Evolutionary conservation across 2,888 invertebrate genomes (phyloP).

Genomic region (Myathropa florea): DNA sequence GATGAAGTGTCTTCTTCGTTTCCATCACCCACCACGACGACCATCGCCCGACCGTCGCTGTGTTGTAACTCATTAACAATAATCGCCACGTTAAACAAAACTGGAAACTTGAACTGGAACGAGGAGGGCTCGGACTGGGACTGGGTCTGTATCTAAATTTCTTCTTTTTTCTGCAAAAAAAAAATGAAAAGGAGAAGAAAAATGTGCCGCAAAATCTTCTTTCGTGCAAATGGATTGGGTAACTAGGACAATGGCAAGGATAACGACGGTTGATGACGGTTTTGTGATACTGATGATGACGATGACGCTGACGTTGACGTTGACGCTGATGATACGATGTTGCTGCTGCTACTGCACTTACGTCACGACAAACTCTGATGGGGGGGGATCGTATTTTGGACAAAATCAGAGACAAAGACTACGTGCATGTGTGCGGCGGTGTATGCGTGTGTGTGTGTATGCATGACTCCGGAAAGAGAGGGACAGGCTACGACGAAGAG

Average conservation of each 20-base stretch:
- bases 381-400: neutral
- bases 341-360: constrained; percentile 53
- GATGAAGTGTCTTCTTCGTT: neutral
- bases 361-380: constrained; percentile 45
- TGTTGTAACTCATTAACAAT: constrained; percentile 69
- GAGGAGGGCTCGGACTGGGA: neutral
- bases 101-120: constrained; percentile 36
- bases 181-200: constrained; percentile 5
- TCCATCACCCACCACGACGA: constrained; percentile 4
- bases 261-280: constrained; percentile 68
- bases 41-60: neutral
- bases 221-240: constrained; percentile 56
- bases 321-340: constrained; percentile 44
- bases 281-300: constrained; percentile 42
- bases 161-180: constrained; percentile 11
- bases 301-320: constrained; percentile 20
- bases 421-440: neutral
- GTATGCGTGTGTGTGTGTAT: no score
- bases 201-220: constrained; percentile 53
- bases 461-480: constrained; percentile 53
- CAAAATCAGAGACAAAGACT: neutral
- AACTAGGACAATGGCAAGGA: constrained; percentile 76
- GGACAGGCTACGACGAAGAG: constrained; percentile 40
- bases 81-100: constrained; percentile 69
- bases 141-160: constrained; percentile 7